Base-by-base conservation (phyloP, 2,113 vertebrate species). In the Jacana jacana region DNA sequence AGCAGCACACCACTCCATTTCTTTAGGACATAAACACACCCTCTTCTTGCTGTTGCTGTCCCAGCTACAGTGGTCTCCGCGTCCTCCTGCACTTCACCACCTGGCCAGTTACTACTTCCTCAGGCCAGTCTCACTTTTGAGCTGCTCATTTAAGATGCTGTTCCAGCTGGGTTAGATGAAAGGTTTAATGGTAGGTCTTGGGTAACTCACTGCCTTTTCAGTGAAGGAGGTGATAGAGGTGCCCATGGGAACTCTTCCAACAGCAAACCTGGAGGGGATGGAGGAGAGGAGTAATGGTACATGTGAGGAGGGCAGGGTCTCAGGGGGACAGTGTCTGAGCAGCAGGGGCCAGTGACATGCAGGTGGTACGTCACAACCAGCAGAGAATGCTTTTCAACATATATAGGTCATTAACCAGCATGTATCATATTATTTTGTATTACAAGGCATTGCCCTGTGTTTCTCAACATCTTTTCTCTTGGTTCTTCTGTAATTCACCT, bases 301-400 rank as follows among this genome's bases (percentile, higher is more conserved):
- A 0, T 39, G 31, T 35, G 28, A 58, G 42, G 42, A 82, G 33
- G 44, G 7, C 11, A 73, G 23, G 2, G 20, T n/a, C 72, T 73
- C 1, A 0, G 10, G 42, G 13, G 9, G 7, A 13, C 14, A 18
- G 11, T 31, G 1, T 10, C 17, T 48, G 64, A 84, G 37, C 5
- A 70, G 46, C 40, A 58, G 37, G 10, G 7, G 35, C 25, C n/a
- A 44, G 46, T 54, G 31, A 52, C 31, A 33, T 66, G 64, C 40
- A 48, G 42, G 33, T 72, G 68, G 48, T 76, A 55, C 20, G 8
- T 35, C 30, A 37, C n/a, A 81, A 35, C 24, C 16, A 68, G 11
- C 30, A 30, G 49, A 91, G 49, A 75, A 44, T 9, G 14, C 1
- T 1, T 57, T 7, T 39, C 48, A 35, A 27, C 17, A 28, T 46